These are phyloP conservation scores for Sebastes jordani DNA, from an alignment of 2,797 vertebrate genomes.

Conservation along the genomic window DNA sequence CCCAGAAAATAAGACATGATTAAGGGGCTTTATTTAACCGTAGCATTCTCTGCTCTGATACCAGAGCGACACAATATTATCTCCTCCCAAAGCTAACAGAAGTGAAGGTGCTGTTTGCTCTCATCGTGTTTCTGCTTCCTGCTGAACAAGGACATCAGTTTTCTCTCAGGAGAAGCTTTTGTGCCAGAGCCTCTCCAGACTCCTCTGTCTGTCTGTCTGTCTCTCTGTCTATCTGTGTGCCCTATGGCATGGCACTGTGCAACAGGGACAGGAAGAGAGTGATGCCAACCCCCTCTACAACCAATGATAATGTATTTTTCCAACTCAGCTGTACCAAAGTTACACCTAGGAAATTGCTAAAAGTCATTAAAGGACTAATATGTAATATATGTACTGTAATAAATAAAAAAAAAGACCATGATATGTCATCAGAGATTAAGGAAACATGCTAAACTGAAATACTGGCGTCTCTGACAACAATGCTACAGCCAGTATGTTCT, in stretches of 20 bases:
- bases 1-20: background rate
- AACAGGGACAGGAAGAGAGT: background rate
- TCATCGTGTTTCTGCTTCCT: background rate
- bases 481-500: too few relatives aligned
- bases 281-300: background rate
- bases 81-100: background rate
- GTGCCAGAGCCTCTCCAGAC: conserved; percentile 4
- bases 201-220: background rate
- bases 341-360: background rate
- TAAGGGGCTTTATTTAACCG: background rate
- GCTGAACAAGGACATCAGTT: conserved; percentile 28
- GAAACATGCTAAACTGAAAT: too few relatives aligned
- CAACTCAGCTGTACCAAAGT: background rate
- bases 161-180: conserved; percentile 18
- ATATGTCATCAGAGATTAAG: too few relatives aligned
- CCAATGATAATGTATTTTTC: background rate
- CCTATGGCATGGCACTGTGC: background rate
- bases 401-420: too few relatives aligned
- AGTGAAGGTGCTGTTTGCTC: background rate
- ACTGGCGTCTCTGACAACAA: too few relatives aligned
- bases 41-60: background rate
- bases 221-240: background rate
- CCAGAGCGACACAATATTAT: background rate
- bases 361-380: too few relatives aligned
- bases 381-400: too few relatives aligned